A percentile compares a stretch with the other conserved stretches of the same genome.
phyloP scores from a whole-genome alignment of 2,888 invertebrate species.

The Cyaniris semiargus region DNA sequence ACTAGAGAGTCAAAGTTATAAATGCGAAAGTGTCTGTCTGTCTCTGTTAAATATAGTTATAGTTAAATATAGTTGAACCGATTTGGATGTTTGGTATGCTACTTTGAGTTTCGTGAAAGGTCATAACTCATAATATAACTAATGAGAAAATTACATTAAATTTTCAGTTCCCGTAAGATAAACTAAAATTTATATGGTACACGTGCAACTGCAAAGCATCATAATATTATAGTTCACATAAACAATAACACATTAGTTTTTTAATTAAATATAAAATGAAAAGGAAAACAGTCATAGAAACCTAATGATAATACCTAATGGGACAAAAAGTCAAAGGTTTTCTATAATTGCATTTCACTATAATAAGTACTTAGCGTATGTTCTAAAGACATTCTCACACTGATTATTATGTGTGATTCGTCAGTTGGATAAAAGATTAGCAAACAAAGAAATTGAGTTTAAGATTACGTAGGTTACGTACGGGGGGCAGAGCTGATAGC shows the following conservation, averaged over 20 bases:
- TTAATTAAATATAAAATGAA: background rate
- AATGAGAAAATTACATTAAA: too few relatives aligned
- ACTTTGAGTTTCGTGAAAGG: too few relatives aligned
- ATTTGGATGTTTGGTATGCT: background rate
- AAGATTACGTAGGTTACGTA: background rate
- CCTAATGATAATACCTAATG: background rate
- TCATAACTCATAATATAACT: too few relatives aligned
- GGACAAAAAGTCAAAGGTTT: slow-evolving; percentile 4
- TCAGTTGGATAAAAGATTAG: background rate
- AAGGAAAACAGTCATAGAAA: background rate
- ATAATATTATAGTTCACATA: too few relatives aligned
- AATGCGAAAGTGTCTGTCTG: too few relatives aligned
- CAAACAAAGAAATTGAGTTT: background rate
- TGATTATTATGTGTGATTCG: background rate
- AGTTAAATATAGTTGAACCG: too few relatives aligned
- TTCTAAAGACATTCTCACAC: background rate
- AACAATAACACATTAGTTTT: too few relatives aligned
- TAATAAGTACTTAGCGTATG: background rate
- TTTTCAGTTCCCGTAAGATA: too few relatives aligned
- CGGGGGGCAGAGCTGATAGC: too few relatives aligned
- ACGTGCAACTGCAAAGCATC: too few relatives aligned
- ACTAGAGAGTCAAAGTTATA: background rate
- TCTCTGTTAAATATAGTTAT: too few relatives aligned
- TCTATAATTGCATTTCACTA: background rate
- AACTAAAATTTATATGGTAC: too few relatives aligned